Percentiles rank a stretch among this genome's conserved stretches.
These are phyloP conservation scores for Chesias legatella DNA, from an alignment of 2,888 invertebrate species.

Conservation along the genomic window DNA sequence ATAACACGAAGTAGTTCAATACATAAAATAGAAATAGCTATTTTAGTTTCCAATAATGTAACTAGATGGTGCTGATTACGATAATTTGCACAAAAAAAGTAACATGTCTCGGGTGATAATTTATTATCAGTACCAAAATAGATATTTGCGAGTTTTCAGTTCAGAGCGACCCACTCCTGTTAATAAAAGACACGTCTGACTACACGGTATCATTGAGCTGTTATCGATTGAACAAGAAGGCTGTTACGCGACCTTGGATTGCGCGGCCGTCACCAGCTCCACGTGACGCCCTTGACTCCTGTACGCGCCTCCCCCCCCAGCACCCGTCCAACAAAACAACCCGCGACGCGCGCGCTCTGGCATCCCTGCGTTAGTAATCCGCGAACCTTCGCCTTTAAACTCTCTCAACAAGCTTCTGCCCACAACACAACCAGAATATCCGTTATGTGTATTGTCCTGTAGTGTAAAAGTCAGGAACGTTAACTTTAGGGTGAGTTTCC, in stretches of 20 bases:
- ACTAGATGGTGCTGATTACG: too few species aligned
- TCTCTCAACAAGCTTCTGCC: not conserved
- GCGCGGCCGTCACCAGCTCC: constrained; percentile 47
- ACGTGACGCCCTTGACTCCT: constrained; percentile 55
- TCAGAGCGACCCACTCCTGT: too few species aligned
- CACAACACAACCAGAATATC: not conserved
- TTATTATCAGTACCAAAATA: too few species aligned
- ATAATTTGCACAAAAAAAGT: too few species aligned
- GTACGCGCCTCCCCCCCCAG: constrained; percentile 35
- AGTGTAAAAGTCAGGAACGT: too few species aligned
- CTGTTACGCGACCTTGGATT: constrained; percentile 44
- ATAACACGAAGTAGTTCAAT: too few species aligned
- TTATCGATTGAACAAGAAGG: constrained; percentile 48
- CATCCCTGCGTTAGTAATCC: constrained; percentile 24
- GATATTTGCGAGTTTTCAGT: too few species aligned
- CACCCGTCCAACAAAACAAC: constrained; percentile 40
- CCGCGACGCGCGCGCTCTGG: constrained; percentile 31
- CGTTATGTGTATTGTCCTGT: too few species aligned
- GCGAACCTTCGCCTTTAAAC: constrained; percentile 13
- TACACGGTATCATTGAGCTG: constrained; percentile 8
- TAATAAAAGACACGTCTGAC: not conserved
- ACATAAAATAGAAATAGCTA: too few species aligned
- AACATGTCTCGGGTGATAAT: too few species aligned
- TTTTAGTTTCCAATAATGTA: too few species aligned
- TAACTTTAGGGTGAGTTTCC: too few species aligned